phyloP scores from a whole-genome alignment of 2,797 vertebrate species.

The Balearica regulorum region DNA sequence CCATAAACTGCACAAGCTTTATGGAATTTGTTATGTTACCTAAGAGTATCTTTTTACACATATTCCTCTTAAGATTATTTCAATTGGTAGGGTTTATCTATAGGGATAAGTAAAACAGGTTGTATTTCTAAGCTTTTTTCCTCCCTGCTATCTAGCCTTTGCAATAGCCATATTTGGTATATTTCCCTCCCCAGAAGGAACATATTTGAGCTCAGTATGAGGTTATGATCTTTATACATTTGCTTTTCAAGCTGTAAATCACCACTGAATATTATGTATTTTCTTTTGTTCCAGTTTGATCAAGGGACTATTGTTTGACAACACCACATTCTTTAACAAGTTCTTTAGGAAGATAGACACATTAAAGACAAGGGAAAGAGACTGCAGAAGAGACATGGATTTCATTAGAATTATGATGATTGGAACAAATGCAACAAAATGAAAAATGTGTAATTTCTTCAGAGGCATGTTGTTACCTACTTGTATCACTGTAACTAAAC shows the following conservation, averaged over 20 bases:
- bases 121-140: not conserved
- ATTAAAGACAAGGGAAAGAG: not conserved
- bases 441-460: not conserved
- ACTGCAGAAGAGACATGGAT: not conserved
- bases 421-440: not conserved
- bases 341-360: not conserved
- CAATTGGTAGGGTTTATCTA: no score
- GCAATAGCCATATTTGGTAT: not conserved
- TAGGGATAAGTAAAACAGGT: accelerated
- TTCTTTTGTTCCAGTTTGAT: not conserved
- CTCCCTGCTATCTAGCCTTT: not conserved
- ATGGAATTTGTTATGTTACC: not conserved
- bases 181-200: not conserved
- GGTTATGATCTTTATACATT: not conserved
- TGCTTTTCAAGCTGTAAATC: not conserved
- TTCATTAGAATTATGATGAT: not conserved
- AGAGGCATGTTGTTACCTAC: not conserved
- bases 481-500: not conserved
- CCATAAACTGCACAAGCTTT: not conserved
- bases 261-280: not conserved
- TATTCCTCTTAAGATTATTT: not conserved
- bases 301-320: not conserved
- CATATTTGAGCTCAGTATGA: not conserved
- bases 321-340: not conserved
- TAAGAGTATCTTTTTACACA: not conserved